These are phyloP conservation scores for Stictonetta naevosa DNA, from an alignment of 2,113 vertebrate species.

Conservation along the genomic window DNA sequence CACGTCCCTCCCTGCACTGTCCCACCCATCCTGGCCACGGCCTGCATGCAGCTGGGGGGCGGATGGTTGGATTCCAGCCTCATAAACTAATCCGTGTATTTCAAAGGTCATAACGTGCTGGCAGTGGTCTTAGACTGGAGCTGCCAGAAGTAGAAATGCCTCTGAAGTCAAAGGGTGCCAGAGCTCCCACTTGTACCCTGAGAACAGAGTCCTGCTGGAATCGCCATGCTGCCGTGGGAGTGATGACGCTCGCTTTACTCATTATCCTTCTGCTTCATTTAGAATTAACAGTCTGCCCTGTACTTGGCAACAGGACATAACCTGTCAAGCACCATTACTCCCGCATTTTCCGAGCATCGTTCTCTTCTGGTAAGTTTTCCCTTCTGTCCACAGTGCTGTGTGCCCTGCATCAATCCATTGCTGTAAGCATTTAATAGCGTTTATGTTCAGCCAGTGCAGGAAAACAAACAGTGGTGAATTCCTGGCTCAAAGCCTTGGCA, in stretches of 20 bases:
- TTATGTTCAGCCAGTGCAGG: background rate
- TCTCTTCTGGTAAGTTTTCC: background rate
- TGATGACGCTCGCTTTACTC: background rate
- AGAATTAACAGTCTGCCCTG: background rate
- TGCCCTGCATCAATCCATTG: background rate
- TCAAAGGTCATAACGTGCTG: background rate
- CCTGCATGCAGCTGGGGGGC: rapidly evolving
- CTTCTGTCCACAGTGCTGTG: background rate
- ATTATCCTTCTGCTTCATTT: background rate
- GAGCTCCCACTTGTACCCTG: background rate
- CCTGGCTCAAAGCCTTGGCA: background rate
- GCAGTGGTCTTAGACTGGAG: background rate
- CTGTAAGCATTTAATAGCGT: background rate
- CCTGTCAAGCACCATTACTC: background rate
- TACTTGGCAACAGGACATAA: background rate
- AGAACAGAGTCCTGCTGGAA: background rate
- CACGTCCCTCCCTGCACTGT: rapidly evolving
- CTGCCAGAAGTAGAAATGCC: background rate
- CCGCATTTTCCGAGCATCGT: background rate
- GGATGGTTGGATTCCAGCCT: background rate
- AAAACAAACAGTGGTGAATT: background rate
- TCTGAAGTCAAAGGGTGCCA: background rate
- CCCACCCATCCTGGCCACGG: background rate
- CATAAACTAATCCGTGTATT: background rate
- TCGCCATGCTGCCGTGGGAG: rapidly evolving